Evolutionary conservation across 2,113 vertebrate species (phyloP).

Genomic region (Sminthopsis crassicaudata): DNA sequence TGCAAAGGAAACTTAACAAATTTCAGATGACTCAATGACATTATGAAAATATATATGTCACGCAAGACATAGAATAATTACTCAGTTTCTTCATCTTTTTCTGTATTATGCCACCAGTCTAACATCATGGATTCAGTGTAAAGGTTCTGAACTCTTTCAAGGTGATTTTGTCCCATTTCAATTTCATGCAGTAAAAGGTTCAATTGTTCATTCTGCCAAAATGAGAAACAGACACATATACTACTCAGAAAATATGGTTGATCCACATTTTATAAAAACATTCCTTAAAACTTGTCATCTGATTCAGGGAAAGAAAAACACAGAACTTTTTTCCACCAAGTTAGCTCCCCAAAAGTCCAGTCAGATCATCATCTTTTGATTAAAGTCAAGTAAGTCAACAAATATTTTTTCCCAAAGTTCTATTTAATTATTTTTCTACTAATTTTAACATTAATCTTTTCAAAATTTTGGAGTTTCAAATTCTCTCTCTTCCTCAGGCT

Average conservation of each 20-base stretch:
- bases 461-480: neutral
- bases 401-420: neutral
- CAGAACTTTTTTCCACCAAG: neutral
- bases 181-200: slow-evolving; percentile 85
- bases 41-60: neutral
- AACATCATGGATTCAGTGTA: slow-evolving; percentile 82
- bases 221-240: slow-evolving; percentile 28
- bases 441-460: neutral
- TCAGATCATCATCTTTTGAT: neutral
- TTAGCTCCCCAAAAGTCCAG: neutral
- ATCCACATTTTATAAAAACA: neutral
- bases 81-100: slow-evolving; percentile 74
- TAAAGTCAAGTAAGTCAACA: neutral
- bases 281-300: neutral
- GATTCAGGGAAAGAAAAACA: neutral
- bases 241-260: neutral
- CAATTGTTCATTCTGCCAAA: slow-evolving; percentile 86
- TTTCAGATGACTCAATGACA: neutral
- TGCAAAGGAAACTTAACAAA: neutral
- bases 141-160: slow-evolving; percentile 83
- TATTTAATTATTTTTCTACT: neutral
- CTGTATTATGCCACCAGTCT: slow-evolving; percentile 81
- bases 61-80: slow-evolving; percentile 24
- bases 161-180: slow-evolving; percentile 81
- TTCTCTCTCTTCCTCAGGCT: neutral